These are phyloP conservation scores for Melanerpes aurifrons DNA, from an alignment of 2,113 vertebrate species.

Conservation along the genomic window DNA sequence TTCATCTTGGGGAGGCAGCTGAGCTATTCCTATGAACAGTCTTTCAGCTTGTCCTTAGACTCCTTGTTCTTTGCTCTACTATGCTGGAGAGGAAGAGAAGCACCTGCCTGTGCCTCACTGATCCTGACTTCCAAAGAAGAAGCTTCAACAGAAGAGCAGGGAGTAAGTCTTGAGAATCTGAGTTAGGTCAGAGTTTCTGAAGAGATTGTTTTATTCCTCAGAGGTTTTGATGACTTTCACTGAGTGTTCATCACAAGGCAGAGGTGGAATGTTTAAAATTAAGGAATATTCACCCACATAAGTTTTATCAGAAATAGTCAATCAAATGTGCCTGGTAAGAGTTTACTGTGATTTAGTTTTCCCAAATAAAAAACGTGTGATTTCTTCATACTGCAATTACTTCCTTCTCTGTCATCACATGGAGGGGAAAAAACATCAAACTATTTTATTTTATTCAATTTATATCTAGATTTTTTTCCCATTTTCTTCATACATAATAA, in stretches of 20 bases:
- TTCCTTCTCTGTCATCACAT: not conserved
- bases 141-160: not conserved
- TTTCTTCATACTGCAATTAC: not conserved
- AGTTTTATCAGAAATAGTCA: not conserved
- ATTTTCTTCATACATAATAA: not conserved
- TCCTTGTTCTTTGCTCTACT: not conserved
- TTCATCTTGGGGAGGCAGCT: not conserved
- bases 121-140: not conserved
- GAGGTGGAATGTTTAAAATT: not conserved
- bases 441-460: not conserved
- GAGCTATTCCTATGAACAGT: not conserved
- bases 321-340: not conserved
- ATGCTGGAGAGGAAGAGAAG: not conserved
- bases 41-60: not conserved
- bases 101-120: not conserved
- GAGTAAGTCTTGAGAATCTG: not conserved
- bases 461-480: not conserved
- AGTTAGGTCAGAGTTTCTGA: not conserved
- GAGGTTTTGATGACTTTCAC: not conserved
- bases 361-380: not conserved
- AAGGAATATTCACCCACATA: not conserved
- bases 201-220: not conserved
- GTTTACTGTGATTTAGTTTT: not conserved
- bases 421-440: accelerated
- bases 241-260: not conserved